These are phyloP conservation scores for Drosophila micromelanica DNA, from an alignment of 1,140 invertebrate species.

Conservation along the genomic window DNA sequence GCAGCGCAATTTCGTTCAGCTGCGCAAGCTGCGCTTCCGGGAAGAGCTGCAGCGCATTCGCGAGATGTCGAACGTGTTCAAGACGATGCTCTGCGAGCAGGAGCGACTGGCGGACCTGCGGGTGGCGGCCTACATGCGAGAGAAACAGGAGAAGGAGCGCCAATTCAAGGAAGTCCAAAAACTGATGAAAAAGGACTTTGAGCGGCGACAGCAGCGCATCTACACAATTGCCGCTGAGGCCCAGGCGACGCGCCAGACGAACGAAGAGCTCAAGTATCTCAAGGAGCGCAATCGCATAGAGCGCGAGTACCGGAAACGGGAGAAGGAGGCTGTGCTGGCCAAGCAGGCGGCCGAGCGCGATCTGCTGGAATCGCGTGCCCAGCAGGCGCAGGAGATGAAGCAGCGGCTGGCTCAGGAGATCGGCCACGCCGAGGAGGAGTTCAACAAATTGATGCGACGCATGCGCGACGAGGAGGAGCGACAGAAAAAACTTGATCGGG, in stretches of 20 bases:
- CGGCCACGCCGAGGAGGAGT: conserved; percentile 87
- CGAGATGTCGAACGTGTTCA: conserved; percentile 86
- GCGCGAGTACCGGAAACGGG: conserved; percentile 85
- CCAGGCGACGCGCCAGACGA: conserved; percentile 81
- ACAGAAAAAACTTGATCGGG: conserved; percentile 80
- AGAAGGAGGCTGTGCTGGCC: conserved; percentile 85
- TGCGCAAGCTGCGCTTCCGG: conserved; percentile 84
- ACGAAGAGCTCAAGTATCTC: conserved; percentile 86
- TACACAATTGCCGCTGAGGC: conserved; percentile 84
- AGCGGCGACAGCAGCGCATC: conserved; percentile 85
- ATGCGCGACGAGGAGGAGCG: conserved; percentile 85
- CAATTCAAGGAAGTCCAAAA: conserved; percentile 84
- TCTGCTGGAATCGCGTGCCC: conserved; percentile 84
- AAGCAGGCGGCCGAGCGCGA: conserved; percentile 85
- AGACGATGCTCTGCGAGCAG: conserved; percentile 86
- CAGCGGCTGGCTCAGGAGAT: conserved; percentile 86
- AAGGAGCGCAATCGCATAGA: conserved; percentile 86
- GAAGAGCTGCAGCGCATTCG: conserved; percentile 86
- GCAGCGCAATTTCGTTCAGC: conserved; percentile 71
- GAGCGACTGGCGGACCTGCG: conserved; percentile 87
- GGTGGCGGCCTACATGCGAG: conserved; percentile 86
- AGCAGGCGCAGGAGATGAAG: conserved; percentile 84
- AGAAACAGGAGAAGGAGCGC: conserved; percentile 86
- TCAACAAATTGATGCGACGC: conserved; percentile 85
- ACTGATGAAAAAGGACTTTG: conserved; percentile 84